Evolutionary conservation across 2,888 invertebrate genomes (phyloP).

Genomic region (Nymphalis polychloros): DNA sequence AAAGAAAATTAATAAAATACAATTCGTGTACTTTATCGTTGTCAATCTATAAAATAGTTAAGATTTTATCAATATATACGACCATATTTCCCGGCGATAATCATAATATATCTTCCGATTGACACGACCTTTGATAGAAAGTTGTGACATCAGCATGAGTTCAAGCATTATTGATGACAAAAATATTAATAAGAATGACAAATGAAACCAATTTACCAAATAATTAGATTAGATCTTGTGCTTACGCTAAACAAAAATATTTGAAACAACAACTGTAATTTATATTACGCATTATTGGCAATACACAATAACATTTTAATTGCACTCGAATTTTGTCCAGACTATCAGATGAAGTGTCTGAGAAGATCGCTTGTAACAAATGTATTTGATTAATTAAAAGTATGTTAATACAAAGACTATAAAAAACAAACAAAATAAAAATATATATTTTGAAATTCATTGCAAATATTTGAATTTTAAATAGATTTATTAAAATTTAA

Average conservation of each 20-base stretch:
- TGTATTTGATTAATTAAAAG: too few relatives aligned
- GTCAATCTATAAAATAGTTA: background rate
- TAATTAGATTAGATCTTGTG: background rate
- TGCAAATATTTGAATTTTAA: background rate
- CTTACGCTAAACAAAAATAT: background rate
- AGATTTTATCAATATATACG: conserved; percentile 9
- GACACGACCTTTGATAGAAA: conserved; percentile 22
- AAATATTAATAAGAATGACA: background rate
- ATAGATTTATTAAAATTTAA: background rate
- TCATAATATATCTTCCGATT: conserved; percentile 12
- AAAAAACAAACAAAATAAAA: too few relatives aligned
- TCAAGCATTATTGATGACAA: background rate
- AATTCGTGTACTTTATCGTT: background rate
- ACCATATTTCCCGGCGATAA: conserved; percentile 1
- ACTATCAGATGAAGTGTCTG: too few relatives aligned
- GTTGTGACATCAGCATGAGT: conserved; percentile 14
- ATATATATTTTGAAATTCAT: too few relatives aligned
- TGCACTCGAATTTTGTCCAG: too few relatives aligned
- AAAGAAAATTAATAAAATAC: conserved; percentile 6
- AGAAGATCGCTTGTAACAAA: too few relatives aligned
- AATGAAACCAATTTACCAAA: background rate
- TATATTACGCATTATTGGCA: background rate
- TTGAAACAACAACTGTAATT: too few relatives aligned
- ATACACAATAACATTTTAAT: background rate
- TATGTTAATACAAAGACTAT: too few relatives aligned